These are phyloP conservation scores for Astreopora myriophthalma DNA, from an alignment of 64 coral and sea anemone genomes.

Conservation along the genomic window DNA sequence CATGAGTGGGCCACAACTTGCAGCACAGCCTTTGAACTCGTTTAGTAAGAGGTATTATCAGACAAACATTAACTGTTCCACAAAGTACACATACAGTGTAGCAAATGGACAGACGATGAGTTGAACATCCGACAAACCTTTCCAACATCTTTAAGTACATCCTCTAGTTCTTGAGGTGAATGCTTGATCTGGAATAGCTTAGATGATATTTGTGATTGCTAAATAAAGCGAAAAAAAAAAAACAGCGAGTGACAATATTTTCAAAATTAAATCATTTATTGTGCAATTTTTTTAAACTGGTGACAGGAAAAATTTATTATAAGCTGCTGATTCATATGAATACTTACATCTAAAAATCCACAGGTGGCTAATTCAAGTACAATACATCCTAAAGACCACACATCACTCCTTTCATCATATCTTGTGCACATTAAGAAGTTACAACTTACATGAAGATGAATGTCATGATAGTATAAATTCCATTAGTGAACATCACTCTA, in stretches of 20 bases:
- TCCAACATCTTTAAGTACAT: slow-evolving; percentile 79
- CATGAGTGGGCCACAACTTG: no score
- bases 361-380: slow-evolving; percentile 94
- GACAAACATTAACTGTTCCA: no score
- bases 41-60: no score
- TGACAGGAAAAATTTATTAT: no score
- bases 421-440: slow-evolving; percentile 39
- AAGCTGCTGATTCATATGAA: neutral
- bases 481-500: no score
- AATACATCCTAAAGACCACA: slow-evolving; percentile 98
- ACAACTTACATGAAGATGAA: neutral
- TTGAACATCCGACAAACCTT: slow-evolving; percentile 25
- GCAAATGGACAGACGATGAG: neutral
- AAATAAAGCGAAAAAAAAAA: neutral
- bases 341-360: slow-evolving; percentile 94
- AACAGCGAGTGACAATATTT: neutral
- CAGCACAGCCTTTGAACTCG: no score
- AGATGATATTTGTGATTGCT: slow-evolving; percentile 90
- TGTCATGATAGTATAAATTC: no score
- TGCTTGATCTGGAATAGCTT: slow-evolving; percentile 94
- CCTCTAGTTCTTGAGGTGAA: slow-evolving; percentile 82
- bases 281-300: no score
- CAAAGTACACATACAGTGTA: no score
- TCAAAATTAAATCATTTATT: neutral
- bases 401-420: slow-evolving; percentile 99